Evolutionary conservation across 1,140 invertebrate genomes (phyloP).

Genomic region (Babylonia areolata): DNA sequence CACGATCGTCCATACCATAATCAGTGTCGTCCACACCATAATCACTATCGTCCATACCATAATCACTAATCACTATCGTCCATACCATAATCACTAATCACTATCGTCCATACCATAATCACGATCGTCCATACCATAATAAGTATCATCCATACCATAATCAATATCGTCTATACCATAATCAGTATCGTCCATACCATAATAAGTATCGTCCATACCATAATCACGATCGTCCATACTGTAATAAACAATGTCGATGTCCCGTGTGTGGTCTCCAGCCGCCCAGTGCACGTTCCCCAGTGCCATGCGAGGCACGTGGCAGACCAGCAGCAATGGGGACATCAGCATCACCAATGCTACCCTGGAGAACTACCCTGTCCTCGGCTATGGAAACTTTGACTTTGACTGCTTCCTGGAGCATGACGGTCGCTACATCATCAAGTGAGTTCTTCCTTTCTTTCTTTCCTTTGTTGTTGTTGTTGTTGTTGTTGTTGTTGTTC

Average conservation of each 20-base stretch:
- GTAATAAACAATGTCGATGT: no score
- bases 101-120: no score
- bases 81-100: no score
- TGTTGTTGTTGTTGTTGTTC: no score
- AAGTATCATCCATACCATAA: neutral
- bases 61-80: no score
- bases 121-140: neutral
- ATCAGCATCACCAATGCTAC: constrained; percentile 1
- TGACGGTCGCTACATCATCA: neutral
- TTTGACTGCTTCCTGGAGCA: constrained; percentile 15
- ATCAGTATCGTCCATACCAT: neutral
- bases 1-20: no score
- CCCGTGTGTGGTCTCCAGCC: neutral
- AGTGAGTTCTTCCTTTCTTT: neutral
- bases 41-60: no score
- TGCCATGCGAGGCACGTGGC: constrained; percentile 26
- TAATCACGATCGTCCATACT: neutral
- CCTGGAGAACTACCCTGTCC: constrained; percentile 6
- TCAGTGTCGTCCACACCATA: no score
- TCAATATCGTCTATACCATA: neutral
- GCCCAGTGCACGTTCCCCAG: constrained; percentile 24
- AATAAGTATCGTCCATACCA: neutral
- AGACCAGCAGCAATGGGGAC: constrained; percentile 27
- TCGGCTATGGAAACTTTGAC: neutral
- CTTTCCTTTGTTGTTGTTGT: neutral